Evolutionary conservation across 2,113 vertebrate genomes (phyloP).

Genomic region (Theristicus caerulescens): DNA sequence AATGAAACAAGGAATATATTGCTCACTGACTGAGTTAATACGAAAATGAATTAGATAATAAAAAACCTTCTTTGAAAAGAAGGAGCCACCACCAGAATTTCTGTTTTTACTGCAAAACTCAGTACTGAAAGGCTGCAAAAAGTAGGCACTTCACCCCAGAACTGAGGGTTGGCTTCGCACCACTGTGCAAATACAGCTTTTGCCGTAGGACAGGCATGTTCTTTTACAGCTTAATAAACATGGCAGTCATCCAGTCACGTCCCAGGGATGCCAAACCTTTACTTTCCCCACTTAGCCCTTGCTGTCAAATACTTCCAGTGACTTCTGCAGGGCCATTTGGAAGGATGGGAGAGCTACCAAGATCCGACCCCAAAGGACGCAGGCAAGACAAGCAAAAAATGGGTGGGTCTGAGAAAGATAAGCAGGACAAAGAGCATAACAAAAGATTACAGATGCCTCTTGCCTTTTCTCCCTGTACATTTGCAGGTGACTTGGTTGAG

Average conservation of each 20-base stretch:
- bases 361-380: not conserved
- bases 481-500: not conserved
- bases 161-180: not conserved
- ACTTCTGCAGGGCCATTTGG: not conserved
- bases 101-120: not conserved
- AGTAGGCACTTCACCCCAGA: not conserved
- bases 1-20: constrained; percentile 1
- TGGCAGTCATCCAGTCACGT: constrained; percentile 18
- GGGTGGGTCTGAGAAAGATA: not conserved
- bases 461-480: not conserved
- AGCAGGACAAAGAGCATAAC: not conserved
- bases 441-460: not conserved
- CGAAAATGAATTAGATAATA: not conserved
- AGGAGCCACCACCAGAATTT: not conserved
- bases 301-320: not conserved
- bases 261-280: not conserved
- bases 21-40: constrained; percentile 1
- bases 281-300: not conserved
- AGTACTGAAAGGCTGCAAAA: not conserved
- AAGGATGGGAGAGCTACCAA: not conserved
- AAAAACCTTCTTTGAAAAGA: constrained; percentile 16
- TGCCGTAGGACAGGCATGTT: constrained; percentile 14
- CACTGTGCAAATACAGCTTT: constrained; percentile 23
- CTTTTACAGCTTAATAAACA: constrained; percentile 43
- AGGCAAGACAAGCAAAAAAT: not conserved